Evolutionary conservation across 2,797 vertebrate species (phyloP), one percentile per base, ranked within the genome.

Genomic region (Ambastaia sidthimunki): DNA sequence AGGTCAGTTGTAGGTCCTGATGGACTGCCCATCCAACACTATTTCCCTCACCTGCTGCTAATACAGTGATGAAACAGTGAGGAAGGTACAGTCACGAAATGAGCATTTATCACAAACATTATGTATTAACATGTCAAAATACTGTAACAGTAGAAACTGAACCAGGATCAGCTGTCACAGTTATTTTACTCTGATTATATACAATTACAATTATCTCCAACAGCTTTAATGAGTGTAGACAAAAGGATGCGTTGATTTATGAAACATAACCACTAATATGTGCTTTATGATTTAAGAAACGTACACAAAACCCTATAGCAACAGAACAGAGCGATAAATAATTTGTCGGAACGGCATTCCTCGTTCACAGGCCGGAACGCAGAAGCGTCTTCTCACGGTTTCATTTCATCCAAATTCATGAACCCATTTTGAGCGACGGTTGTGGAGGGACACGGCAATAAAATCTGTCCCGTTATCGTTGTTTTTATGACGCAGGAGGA

Each of bases 381-480:
- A 21, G 66, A 84, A 41, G 63, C 59, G 52, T 19, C 31, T 47
- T 57, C 47, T 52, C 59, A 34, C 73, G 31, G 73, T 54, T 59
- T 83, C 72, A 68, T 70, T 34, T 66, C 41, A 78, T 77, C 34
- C 65, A 81, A 81, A 86, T 86, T 81, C 79, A 86, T 81, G 62
- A 81, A 78, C 62, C 63, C 68, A 74, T 72, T 84, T 71, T 84
- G 74, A 82, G 55, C 57, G 52, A 79, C 44, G 34, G 60, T 47
- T 41, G 19, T 62, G 6, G 21, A 71, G 69, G 19, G 44, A 72
- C 34, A 76, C 5, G 3, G 71, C 19, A 47, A 25, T 63, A 76
- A 74, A 80, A 71, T 73, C 72, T 76, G 81, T 76, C 72, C 73
- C 21, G 73, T 77, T 77, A 83, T 81, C 76, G 25, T 83, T 81